These are phyloP conservation scores for Pipistrellus nathusii DNA, from an alignment of 2,797 vertebrate species.

Conservation along the genomic window DNA sequence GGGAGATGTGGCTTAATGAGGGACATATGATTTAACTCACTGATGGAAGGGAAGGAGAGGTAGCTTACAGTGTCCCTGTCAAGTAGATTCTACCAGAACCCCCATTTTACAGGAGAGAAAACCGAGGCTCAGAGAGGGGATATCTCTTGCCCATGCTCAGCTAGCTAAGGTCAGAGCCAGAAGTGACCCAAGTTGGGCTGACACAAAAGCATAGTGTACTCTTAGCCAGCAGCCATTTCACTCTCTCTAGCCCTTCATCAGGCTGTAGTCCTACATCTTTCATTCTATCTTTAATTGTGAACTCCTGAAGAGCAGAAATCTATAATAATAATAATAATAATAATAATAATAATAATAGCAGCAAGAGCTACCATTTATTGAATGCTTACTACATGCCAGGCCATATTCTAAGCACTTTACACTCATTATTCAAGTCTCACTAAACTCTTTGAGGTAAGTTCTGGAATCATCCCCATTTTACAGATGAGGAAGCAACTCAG, in stretches of 20 bases:
- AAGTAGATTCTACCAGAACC: not conserved
- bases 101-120: not conserved
- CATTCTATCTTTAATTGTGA: not conserved
- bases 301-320: not conserved
- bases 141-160: not conserved
- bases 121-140: not conserved
- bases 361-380: not conserved
- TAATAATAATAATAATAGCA: no score
- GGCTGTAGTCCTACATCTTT: not conserved
- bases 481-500: not conserved
- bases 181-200: not conserved
- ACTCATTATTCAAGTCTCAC: not conserved
- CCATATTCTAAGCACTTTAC: not conserved
- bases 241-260: not conserved
- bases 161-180: not conserved
- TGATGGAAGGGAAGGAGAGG: accelerated
- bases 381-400: not conserved
- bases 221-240: not conserved
- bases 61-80: not conserved
- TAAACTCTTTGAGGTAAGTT: not conserved
- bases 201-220: not conserved
- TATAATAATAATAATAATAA: not conserved
- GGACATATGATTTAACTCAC: not conserved
- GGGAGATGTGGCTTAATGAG: not conserved
- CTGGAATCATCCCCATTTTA: not conserved